Base-by-base conservation (phyloP, 2,113 vertebrate genomes). In the Sander vitreus region DNA sequence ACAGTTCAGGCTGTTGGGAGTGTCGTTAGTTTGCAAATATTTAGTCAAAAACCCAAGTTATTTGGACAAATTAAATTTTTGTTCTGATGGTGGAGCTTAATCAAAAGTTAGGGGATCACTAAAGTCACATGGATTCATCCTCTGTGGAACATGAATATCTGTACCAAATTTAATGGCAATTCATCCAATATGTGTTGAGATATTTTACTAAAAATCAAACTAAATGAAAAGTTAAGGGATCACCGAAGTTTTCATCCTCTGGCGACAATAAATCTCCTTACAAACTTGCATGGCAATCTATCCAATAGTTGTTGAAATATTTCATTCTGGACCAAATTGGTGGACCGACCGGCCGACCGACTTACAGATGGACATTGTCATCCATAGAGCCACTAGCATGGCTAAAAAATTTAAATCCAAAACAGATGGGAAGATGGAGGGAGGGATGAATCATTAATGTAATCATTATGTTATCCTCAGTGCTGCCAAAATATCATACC, bases 401-500 rank as follows among this genome's bases (percentile, higher is more conserved):
- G n/a, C 27, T 74, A 30, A 30, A 76, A 33, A 48, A 27, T 12
- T 66, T 1, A 55, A 55, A 73, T 67, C 65, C 47, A 67, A 67
- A 81, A 68, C 77, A 76, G 77, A 87, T 67, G 64, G 54, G 10
- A 53, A n/a, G 30, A 71, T 59, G 51, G 54, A 76, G 78, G 36
- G 39, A 80, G 63, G 13, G 66, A 81, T 78, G 30, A 77, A 60
- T 70, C 50, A 55, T 74, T 78, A 1, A 70, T 85, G 78, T 83
- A 73, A 66, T 83, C 59, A 81, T 48, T 39, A 70, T 67, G 45
- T 73, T 79, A 59, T 73, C 27, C n/a, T 65, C 36, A 57, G 48
- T 50, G 43, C 48, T 55, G 76, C 58, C 85, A 90, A 85, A 84
- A 79, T 80, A 50, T 15, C 55, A 80, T 58, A 63, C 36, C 60